Base-by-base conservation (phyloP, 2,888 invertebrate genomes). In the Disparrhopalites patrizii region DNA sequence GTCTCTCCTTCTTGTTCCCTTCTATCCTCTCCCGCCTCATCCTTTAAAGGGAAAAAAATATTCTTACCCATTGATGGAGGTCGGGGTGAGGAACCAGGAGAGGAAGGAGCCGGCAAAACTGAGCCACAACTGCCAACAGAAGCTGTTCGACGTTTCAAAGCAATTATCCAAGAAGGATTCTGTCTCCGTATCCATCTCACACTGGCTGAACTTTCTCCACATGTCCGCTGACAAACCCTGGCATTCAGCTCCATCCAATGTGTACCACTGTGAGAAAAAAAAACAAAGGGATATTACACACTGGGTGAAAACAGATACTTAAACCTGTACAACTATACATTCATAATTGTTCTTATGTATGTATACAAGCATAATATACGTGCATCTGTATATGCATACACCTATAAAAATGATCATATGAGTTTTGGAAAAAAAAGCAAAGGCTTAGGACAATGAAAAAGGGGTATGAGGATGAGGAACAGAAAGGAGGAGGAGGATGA, bases 21-120 rank as follows among this genome's bases (percentile, higher is more conserved):
- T n/a, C n/a, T n/a, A n/a, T n/a, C n/a, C n/a, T n/a, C n/a, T 23
- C 15, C n/a, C 13, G 15, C 23, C 23, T 56, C 28, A n/a, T n/a
- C n/a, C 18, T 18, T 63, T 55, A 55, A 27, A 58, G 56, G 40
- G 50, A 65, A 43, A n/a, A n/a, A n/a, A n/a, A n/a, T n/a, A n/a
- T n/a, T 43, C 86, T 86, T 80, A 92, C 86, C 96, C 96, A 81
- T 97, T 98, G 72, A 95, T 91, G 75, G 94, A 93, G 1, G 97
- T 98, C 79, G 91, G 89, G 31, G 93, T 91, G 88, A 96, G 90
- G 82, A 97, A 93, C 81, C 89, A 86, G 71, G 89, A 87, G 23
- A 97, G 84, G 43, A 96, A 81, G n/a, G 90, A 85, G 76, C 90
- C 88, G 18, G 90, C 91, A 38, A 97, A 76, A 38, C 91, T 86